These are phyloP conservation scores for Austrolebias charrua DNA, from an alignment of 2,797 vertebrate species.

Conservation along the genomic window DNA sequence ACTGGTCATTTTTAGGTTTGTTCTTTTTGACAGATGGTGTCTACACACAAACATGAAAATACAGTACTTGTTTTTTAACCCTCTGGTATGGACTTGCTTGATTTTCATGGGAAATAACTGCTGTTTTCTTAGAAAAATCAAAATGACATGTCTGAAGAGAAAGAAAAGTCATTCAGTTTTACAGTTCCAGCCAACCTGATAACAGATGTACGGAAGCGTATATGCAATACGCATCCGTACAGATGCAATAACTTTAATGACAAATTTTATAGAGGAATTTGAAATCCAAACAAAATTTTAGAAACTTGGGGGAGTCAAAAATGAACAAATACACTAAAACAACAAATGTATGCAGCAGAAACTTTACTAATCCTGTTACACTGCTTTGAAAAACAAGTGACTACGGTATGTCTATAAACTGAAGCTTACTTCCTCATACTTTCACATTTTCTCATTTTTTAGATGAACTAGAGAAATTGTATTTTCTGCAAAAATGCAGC, in stretches of 20 bases:
- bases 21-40: too few species aligned
- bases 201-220: too few species aligned
- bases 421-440: not conserved
- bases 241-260: not conserved
- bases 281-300: slow-evolving; percentile 4
- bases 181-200: slow-evolving; percentile 38
- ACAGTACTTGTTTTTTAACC: too few species aligned
- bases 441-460: too few species aligned
- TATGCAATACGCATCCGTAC: too few species aligned
- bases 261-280: not conserved
- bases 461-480: too few species aligned
- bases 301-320: not conserved
- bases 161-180: slow-evolving; percentile 22
- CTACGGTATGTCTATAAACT: slow-evolving; percentile 10
- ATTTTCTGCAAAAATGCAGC: too few species aligned
- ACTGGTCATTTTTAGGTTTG: too few species aligned
- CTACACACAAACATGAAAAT: too few species aligned
- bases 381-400: not conserved
- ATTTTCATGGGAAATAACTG: slow-evolving; percentile 27
- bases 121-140: slow-evolving; percentile 8
- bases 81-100: too few species aligned
- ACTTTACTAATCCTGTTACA: not conserved
- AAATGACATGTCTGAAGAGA: slow-evolving; percentile 21
- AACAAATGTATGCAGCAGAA: not conserved
- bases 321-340: not conserved